Evolutionary conservation across 2,888 invertebrate genomes (phyloP).

Genomic region (Arge pagana): DNA sequence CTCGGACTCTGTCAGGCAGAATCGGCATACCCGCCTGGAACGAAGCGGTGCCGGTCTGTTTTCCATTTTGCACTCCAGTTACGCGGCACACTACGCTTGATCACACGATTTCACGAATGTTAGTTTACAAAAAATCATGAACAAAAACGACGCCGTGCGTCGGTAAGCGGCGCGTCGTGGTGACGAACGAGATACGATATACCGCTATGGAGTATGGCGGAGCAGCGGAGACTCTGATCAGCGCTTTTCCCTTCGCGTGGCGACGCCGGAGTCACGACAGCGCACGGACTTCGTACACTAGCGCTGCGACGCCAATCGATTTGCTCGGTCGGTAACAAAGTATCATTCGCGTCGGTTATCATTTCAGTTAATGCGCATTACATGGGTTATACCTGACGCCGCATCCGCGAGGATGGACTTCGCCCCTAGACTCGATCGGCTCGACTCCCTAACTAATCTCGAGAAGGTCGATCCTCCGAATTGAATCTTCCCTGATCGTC

Average conservation of each 20-base stretch:
- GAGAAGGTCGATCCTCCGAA: too few species aligned
- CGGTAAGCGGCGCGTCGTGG: slow-evolving; percentile 52
- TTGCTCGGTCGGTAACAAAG: slow-evolving; percentile 9
- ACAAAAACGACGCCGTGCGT: slow-evolving; percentile 53
- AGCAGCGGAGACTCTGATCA: slow-evolving; percentile 17
- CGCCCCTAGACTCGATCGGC: too few species aligned
- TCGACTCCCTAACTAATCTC: too few species aligned
- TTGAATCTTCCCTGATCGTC: too few species aligned
- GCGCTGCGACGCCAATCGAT: slow-evolving; percentile 35
- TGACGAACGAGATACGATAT: slow-evolving; percentile 43
- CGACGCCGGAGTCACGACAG: slow-evolving; percentile 34
- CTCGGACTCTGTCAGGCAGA: slow-evolving; percentile 71
- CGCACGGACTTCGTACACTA: slow-evolving; percentile 37
- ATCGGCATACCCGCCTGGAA: slow-evolving; percentile 72
- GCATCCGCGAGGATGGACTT: too few species aligned
- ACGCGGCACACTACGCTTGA: neutral
- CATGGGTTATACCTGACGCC: too few species aligned
- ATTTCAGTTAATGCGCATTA: too few species aligned
- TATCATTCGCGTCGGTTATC: too few species aligned
- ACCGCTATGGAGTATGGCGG: slow-evolving; percentile 54
- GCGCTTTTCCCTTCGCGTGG: slow-evolving; percentile 40
- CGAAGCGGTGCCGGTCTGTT: slow-evolving; percentile 66
- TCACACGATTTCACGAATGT: slow-evolving; percentile 22
- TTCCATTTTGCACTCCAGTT: slow-evolving; percentile 61
- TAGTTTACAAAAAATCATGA: slow-evolving; percentile 32